A percentile compares a stretch with the other conserved stretches of the same genome.
Evolutionary conservation across 53 echinoderm and acorn worm genomes (phyloP).

Genomic region (Holothuria scabra): DNA sequence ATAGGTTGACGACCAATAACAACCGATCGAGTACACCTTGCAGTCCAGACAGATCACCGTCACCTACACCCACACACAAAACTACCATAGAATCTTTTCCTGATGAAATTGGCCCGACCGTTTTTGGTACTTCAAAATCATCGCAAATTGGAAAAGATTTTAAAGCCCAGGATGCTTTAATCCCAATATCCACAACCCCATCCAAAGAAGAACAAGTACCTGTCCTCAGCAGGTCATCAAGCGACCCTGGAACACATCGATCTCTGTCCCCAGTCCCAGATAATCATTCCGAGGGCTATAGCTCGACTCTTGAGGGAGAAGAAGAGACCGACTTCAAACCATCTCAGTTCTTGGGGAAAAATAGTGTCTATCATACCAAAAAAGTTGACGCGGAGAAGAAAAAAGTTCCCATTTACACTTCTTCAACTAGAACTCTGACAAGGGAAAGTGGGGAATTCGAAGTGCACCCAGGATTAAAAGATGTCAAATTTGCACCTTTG

Average conservation of each 20-base stretch:
- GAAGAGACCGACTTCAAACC: neutral
- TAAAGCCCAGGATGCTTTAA: too few relatives aligned
- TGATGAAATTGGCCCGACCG: too few relatives aligned
- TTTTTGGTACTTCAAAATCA: too few relatives aligned
- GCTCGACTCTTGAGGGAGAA: neutral
- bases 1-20: constrained; percentile 15
- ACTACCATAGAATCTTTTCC: neutral
- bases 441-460: too few relatives aligned
- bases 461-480: too few relatives aligned
- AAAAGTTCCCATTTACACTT: too few relatives aligned
- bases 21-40: constrained; percentile 28
- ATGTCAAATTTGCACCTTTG: too few relatives aligned
- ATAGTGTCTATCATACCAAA: neutral
- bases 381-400: neutral
- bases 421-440: too few relatives aligned
- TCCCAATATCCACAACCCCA: too few relatives aligned
- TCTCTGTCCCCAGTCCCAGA: constrained; percentile 18
- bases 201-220: too few relatives aligned
- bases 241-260: constrained; percentile 10
- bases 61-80: neutral
- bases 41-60: constrained; percentile 19
- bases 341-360: constrained; percentile 10
- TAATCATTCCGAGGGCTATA: constrained; percentile 22
- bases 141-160: too few relatives aligned
- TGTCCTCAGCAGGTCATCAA: neutral